Evolutionary conservation across 2,888 invertebrate species (phyloP), one percentile per base, ranked within the genome.

Genomic region (Amphimallon solstitiale): DNA sequence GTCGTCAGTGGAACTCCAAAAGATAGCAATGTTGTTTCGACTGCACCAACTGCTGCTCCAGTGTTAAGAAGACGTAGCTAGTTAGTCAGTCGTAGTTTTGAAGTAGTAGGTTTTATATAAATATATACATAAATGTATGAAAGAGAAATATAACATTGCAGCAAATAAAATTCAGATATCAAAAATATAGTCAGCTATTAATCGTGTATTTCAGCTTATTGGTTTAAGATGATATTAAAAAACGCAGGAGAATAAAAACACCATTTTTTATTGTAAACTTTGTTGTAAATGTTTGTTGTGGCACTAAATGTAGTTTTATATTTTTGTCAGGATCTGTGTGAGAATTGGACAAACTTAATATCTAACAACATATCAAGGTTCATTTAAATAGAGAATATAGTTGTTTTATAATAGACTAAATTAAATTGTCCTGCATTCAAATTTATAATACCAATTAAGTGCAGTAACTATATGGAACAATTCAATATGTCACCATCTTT

Each of bases 21-120:
- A 89, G 89, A 88, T 89, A 89, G 88, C 89, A 89, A 77, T 86
- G 88, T 80, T 89, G 89, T 80, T 88, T 89, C 80, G 88, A 89
- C 81, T 89, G 89, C 83, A 88, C 89, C 74, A 88, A 88, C 77
- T 89, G 89, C 82, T 89, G 89, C 73, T 72, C 77, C 51, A 78
- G 75, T 68, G 70, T 74, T 67, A 77, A 77, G 69, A 76, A 73
- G 71, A 68, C 72, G 63, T 75, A 75, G 73, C 63, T 72, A 70
- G 73, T 71, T 69, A 61, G 71, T 70, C 69, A 70, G 69, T 72
- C 72, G 37, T 68, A 65, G 65, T 45, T 56, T 66, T 40, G 12
- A 19, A 19, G n/a, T 54, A 34, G 63, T 63, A 63, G 63, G 49
- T 63, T 63, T 63, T 63, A 63, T 63, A 63, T 23, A n/a, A 43